Conservation (phyloP, 1,140 invertebrate species). For the Zaprionus tsacasi region DNA sequence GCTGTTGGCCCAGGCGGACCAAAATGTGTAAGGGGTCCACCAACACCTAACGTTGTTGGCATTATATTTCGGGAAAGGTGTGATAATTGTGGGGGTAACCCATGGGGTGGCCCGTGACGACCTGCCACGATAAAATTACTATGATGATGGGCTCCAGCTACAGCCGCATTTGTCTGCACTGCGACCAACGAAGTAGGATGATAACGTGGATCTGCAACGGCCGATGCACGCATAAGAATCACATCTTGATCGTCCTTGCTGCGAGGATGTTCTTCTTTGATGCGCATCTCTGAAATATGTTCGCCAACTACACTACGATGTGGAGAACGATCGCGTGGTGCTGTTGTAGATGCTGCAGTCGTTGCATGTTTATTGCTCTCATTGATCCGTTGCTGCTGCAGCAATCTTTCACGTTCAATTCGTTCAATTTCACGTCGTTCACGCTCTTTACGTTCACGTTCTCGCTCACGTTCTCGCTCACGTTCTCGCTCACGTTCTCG, state of each 20-base stretch:
- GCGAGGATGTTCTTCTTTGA: conserved; percentile 87
- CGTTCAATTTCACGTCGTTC: conserved; percentile 90
- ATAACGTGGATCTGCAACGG: conserved; percentile 78
- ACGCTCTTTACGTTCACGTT: conserved; percentile 87
- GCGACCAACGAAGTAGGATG: conserved; percentile 77
- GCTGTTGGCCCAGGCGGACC: conserved; percentile 85
- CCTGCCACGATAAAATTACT: conserved; percentile 83
- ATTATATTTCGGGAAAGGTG: conserved; percentile 85
- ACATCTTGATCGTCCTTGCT: conserved; percentile 87
- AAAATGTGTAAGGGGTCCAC: conserved; percentile 86
- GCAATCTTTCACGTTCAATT: conserved; percentile 86
- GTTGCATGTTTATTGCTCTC: conserved; percentile 84
- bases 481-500: conserved; percentile 84
- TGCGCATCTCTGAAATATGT: conserved; percentile 85
- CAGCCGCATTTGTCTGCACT: conserved; percentile 68
- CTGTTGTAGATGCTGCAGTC: conserved; percentile 83
- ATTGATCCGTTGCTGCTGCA: conserved; percentile 86
- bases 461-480: conserved; percentile 59
- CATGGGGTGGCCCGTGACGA: conserved; percentile 85
- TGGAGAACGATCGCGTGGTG: conserved; percentile 88
- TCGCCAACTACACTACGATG: conserved; percentile 88
- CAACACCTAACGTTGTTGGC: conserved; percentile 84
- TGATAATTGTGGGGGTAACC: conserved; percentile 86
- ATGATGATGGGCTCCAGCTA: conserved; percentile 77
- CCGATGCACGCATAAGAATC: conserved; percentile 82